A percentile compares a stretch with the other conserved stretches of the same genome.
phyloP scores from a whole-genome alignment of 2,797 vertebrate species.

The Tadarida brasiliensis region DNA sequence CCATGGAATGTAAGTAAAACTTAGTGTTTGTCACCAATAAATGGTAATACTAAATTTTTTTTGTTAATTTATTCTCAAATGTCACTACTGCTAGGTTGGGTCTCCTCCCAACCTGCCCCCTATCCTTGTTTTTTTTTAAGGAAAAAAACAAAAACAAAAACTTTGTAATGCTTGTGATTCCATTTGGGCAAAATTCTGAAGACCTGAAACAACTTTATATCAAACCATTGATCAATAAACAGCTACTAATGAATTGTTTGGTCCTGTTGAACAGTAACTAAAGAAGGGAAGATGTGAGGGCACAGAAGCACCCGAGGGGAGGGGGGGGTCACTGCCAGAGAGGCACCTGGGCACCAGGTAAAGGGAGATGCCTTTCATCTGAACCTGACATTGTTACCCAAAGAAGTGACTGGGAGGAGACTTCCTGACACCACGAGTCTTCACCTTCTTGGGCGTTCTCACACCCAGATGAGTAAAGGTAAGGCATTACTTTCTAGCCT shows the following conservation, averaged over 20 bases:
- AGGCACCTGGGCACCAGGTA: rapidly evolving
- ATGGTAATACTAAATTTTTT: constrained; percentile 89
- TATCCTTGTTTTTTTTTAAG: constrained; percentile 61
- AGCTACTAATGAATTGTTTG: constrained; percentile 84
- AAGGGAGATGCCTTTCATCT: neutral
- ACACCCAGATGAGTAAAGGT: neutral
- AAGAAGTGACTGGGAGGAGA: neutral
- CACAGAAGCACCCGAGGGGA: rapidly evolving
- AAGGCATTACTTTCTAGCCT: neutral
- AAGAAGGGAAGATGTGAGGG: constrained; percentile 54
- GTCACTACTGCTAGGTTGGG: constrained; percentile 80
- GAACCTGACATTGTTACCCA: too few species aligned
- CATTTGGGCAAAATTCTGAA: constrained; percentile 84
- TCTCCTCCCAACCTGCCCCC: constrained; percentile 44
- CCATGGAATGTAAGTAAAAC: constrained; percentile 94
- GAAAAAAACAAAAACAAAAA: constrained; percentile 69
- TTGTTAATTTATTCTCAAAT: constrained; percentile 88
- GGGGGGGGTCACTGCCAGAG: neutral
- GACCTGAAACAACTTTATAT: constrained; percentile 87
- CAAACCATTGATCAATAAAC: constrained; percentile 87
- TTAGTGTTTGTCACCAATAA: constrained; percentile 92
- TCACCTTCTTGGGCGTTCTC: neutral
- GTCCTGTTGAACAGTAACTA: constrained; percentile 82
- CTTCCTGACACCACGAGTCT: rapidly evolving
- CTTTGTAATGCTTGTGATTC: constrained; percentile 88